Evolutionary conservation across 1,140 invertebrate species (phyloP).

Genomic region (Drosophila aff.): DNA sequence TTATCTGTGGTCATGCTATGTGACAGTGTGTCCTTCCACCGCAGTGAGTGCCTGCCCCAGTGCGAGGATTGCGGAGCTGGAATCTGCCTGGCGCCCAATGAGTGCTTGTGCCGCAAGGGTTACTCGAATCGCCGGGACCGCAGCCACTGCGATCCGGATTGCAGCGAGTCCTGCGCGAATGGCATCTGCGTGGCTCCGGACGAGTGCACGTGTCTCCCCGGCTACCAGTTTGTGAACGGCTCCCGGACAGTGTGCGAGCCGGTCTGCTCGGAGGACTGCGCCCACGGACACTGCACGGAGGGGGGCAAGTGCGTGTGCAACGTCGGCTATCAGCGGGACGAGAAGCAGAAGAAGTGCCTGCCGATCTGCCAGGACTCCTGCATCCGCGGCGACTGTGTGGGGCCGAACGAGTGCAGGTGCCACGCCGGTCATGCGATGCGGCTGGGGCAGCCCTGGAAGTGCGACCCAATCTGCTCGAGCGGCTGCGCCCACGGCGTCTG

Average conservation of each 20-base stretch:
- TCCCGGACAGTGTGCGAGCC: conserved; percentile 64
- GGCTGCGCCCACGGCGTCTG: conserved; percentile 82
- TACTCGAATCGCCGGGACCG: conserved; percentile 58
- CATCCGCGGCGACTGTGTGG: conserved; percentile 87
- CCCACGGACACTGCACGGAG: conserved; percentile 86
- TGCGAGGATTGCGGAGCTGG: conserved; percentile 70
- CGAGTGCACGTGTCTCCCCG: conserved; percentile 72
- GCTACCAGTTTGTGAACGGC: conserved; percentile 46
- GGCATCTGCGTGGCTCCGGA: conserved; percentile 85
- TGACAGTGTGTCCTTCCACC: not conserved
- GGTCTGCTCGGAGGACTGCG: conserved; percentile 86
- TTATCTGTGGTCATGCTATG: too few species aligned
- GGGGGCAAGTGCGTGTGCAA: conserved; percentile 87
- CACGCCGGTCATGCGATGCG: conserved; percentile 66
- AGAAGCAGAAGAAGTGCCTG: conserved; percentile 85
- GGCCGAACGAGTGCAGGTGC: conserved; percentile 87
- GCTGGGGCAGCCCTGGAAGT: conserved; percentile 38
- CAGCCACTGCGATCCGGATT: conserved; percentile 61
- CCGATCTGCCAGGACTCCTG: conserved; percentile 87
- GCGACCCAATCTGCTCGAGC: conserved; percentile 70
- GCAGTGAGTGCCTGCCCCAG: conserved; percentile 55
- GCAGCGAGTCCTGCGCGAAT: conserved; percentile 78
- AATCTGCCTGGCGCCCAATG: conserved; percentile 58
- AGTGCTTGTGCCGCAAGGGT: conserved; percentile 63
- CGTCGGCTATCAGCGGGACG: conserved; percentile 85